Evolutionary conservation across 2,888 invertebrate genomes (phyloP).

Genomic region (Lithosia quadra): DNA sequence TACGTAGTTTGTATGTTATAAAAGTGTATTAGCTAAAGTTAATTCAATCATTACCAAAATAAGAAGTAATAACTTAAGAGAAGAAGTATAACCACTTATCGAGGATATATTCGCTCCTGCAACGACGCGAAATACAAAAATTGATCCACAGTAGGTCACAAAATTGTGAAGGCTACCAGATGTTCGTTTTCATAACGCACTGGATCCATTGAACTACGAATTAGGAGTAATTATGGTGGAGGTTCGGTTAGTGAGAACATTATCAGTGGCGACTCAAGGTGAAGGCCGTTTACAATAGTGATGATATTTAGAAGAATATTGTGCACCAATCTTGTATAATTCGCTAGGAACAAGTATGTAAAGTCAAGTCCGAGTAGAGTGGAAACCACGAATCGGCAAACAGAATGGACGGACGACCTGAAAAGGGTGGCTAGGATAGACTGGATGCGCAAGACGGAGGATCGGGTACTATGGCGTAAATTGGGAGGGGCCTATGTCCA

Average conservation of each 20-base stretch:
- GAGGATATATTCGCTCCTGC: neutral
- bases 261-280: slow-evolving; percentile 14
- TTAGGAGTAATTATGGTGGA: slow-evolving; percentile 20
- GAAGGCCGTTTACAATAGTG: slow-evolving; percentile 14
- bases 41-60: neutral
- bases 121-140: slow-evolving; percentile 4
- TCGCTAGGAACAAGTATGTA: neutral
- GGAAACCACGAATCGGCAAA: no score
- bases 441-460: no score
- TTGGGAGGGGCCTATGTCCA: no score
- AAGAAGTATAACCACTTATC: neutral
- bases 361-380: no score
- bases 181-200: slow-evolving; percentile 19
- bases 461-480: no score
- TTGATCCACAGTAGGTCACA: slow-evolving; percentile 23
- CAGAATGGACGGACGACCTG: no score
- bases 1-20: neutral
- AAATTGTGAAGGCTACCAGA: slow-evolving; percentile 28
- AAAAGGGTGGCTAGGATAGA: no score
- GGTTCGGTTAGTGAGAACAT: slow-evolving; percentile 1
- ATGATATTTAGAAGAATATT: neutral
- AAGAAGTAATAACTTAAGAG: neutral
- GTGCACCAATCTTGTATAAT: neutral
- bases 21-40: no score
- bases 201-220: slow-evolving; percentile 20